phyloP scores from a whole-genome alignment of 2,888 invertebrate genomes.

The Cryptophagus acutangulus region DNA sequence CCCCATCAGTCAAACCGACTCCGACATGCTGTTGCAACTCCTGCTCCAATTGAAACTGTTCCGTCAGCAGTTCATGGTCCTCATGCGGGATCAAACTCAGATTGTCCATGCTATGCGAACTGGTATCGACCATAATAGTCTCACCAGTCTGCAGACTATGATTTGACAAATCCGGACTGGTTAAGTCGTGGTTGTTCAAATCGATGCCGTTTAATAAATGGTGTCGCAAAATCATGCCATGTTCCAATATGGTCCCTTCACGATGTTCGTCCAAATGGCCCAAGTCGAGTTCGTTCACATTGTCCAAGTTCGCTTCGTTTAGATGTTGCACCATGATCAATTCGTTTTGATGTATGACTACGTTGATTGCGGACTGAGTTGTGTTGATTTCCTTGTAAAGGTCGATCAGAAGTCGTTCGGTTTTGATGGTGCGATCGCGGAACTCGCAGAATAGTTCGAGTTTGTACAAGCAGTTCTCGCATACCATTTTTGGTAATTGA shows the following conservation, averaged over 20 bases:
- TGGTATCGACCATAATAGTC: constrained; percentile 32
- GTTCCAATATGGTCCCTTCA: constrained; percentile 37
- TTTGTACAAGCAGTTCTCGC: constrained; percentile 55
- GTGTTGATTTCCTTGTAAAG: constrained; percentile 40
- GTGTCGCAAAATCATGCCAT: constrained; percentile 40
- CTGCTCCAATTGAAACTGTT: constrained; percentile 33
- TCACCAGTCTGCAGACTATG: constrained; percentile 37
- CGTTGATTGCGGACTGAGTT: too few relatives aligned
- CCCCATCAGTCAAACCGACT: neutral
- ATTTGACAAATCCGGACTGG: constrained; percentile 40
- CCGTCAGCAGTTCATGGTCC: constrained; percentile 34
- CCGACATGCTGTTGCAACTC: constrained; percentile 25
- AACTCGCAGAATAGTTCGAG: constrained; percentile 55
- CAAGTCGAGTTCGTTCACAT: constrained; percentile 40
- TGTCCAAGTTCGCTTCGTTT: constrained; percentile 32
- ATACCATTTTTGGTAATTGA: constrained; percentile 56
- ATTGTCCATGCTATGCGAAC: constrained; percentile 24
- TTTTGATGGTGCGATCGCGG: constrained; percentile 52
- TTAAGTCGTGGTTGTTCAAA: constrained; percentile 40
- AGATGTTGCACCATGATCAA: constrained; percentile 40
- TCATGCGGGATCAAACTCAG: constrained; percentile 34
- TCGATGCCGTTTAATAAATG: constrained; percentile 41
- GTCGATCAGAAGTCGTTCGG: constrained; percentile 50
- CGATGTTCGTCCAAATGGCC: constrained; percentile 34
- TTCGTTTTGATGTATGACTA: too few relatives aligned